These are phyloP conservation scores for Pristionchus japonicus DNA, from an alignment of 2,888 invertebrate genomes.

Conservation along the genomic window DNA sequence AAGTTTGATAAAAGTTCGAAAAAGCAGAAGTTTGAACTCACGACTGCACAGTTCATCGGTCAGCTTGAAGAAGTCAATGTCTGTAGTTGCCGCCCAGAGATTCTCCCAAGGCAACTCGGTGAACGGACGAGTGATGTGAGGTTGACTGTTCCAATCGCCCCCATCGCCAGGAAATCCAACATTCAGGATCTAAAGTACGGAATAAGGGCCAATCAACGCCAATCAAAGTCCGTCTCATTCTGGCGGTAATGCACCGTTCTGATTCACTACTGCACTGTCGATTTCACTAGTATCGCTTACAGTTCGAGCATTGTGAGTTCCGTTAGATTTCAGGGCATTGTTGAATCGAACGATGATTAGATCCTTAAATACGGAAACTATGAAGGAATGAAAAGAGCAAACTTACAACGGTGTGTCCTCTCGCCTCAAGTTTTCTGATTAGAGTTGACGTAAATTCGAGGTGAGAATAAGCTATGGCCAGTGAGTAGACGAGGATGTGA, in stretches of 20 bases:
- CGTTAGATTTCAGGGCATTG: not conserved
- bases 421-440: not conserved
- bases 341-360: not conserved
- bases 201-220: too few relatives aligned
- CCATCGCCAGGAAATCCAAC: not conserved
- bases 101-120: not conserved
- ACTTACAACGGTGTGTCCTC: constrained; percentile 36
- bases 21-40: not conserved
- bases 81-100: not conserved
- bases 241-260: too few relatives aligned
- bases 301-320: constrained; percentile 1
- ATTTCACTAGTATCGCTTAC: not conserved
- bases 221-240: too few relatives aligned
- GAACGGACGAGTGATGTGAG: not conserved
- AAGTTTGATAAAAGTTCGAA: not conserved
- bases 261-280: not conserved
- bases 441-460: constrained; percentile 32
- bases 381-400: too few relatives aligned
- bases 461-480: not conserved
- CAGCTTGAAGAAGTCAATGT: not conserved
- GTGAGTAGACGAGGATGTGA: constrained; percentile 6
- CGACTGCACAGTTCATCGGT: not conserved
- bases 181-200: not conserved
- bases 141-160: not conserved
- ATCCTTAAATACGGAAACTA: not conserved